These are phyloP conservation scores for Aphelenchoides besseyi DNA, from an alignment of 1,140 invertebrate species.

Conservation along the genomic window DNA sequence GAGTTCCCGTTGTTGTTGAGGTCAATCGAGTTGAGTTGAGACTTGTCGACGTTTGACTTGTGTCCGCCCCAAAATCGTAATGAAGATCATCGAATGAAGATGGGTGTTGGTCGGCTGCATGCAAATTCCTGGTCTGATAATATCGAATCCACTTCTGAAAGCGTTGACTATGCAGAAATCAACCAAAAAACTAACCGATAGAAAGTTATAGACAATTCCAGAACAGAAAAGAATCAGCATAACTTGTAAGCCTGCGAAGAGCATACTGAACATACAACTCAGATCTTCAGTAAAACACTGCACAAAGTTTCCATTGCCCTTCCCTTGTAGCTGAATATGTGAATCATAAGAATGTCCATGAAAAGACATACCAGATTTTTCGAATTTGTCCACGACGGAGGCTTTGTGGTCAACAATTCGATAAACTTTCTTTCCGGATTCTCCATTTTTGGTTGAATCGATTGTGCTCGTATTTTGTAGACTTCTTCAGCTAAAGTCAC, in stretches of 20 bases:
- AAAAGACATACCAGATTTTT: constrained; percentile 3
- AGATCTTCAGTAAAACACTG: constrained; percentile 15
- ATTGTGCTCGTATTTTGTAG: not conserved
- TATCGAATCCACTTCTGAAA: not conserved
- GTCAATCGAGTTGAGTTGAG: not conserved
- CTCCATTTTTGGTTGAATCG: not conserved
- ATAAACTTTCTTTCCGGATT: constrained; percentile 5
- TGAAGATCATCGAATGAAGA: not conserved
- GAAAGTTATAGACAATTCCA: not conserved
- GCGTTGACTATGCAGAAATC: no score
- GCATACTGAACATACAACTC: constrained; percentile 12
- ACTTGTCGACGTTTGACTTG: not conserved
- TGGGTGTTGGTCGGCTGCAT: not conserved
- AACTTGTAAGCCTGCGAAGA: constrained; percentile 1
- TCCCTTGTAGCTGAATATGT: not conserved
- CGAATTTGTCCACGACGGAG: not conserved
- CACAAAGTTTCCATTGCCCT: not conserved
- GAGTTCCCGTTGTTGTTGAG: not conserved
- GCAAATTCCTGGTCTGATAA: not conserved
- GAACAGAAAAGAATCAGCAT: constrained; percentile 12
- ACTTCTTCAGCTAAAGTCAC: not conserved
- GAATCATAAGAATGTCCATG: not conserved
- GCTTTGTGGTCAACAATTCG: not conserved
- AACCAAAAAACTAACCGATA: no score
- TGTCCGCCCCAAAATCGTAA: not conserved